phyloP scores from a whole-genome alignment of 2,888 invertebrate genomes.

The Lymantria dispar region DNA sequence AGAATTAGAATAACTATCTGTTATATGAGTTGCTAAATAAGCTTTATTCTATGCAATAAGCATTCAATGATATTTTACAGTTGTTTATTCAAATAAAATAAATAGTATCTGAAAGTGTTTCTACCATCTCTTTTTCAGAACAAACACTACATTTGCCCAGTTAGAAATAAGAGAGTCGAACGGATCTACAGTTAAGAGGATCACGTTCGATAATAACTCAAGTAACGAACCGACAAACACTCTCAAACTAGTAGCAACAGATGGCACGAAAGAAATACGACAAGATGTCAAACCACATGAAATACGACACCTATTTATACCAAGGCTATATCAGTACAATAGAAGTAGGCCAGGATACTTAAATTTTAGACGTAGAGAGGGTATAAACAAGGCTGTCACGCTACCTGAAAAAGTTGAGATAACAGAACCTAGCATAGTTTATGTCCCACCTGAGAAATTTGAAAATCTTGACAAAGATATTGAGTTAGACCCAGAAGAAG shows the following conservation, averaged over 20 bases:
- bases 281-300: slow-evolving; percentile 74
- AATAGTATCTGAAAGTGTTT: slow-evolving; percentile 3
- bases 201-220: slow-evolving; percentile 70
- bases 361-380: slow-evolving; percentile 64
- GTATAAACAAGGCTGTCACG: slow-evolving; percentile 46
- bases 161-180: slow-evolving; percentile 70
- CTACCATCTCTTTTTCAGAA: slow-evolving; percentile 52
- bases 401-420: slow-evolving; percentile 45
- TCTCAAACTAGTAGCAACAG: slow-evolving; percentile 61
- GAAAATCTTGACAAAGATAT: slow-evolving; percentile 72
- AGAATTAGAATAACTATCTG: no score
- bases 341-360: slow-evolving; percentile 68
- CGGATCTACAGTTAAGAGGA: slow-evolving; percentile 63
- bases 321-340: slow-evolving; percentile 63
- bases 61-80: no score
- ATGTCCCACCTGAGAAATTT: slow-evolving; percentile 72
- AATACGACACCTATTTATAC: slow-evolving; percentile 69
- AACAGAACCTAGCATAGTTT: slow-evolving; percentile 63
- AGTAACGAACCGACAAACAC: slow-evolving; percentile 60
- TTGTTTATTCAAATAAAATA: no score
- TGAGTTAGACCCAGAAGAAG: slow-evolving; percentile 77
- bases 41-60: no score
- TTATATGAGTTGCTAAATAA: no score
- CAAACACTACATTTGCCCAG: slow-evolving; percentile 72
- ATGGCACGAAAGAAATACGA: slow-evolving; percentile 62